phyloP scores from a whole-genome alignment of 2,113 vertebrate species.

The Raja brachyura region DNA sequence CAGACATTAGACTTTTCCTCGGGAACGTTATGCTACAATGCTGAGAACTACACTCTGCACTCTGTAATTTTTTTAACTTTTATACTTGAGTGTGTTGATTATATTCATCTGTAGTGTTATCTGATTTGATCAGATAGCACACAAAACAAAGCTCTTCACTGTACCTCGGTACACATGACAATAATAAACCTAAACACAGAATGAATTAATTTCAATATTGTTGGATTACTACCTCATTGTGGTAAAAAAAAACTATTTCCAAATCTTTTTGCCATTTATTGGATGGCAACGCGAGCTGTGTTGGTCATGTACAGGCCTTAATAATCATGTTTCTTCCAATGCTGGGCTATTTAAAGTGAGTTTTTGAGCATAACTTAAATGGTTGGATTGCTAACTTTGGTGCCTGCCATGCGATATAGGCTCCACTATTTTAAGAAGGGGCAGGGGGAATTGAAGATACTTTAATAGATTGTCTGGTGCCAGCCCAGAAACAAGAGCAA shows the following conservation, averaged over 20 bases:
- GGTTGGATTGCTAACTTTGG: slow-evolving; percentile 18
- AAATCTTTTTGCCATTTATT: background rate
- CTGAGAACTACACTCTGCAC: no score
- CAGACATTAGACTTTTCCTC: no score
- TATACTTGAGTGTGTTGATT: no score
- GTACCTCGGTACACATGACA: no score
- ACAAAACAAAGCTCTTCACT: no score
- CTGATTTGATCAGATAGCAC: no score
- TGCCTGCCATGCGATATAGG: background rate
- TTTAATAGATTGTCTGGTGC: slow-evolving; percentile 29
- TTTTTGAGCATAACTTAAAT: slow-evolving; percentile 11
- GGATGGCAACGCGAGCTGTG: background rate
- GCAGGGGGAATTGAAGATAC: background rate
- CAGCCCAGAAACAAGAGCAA: background rate
- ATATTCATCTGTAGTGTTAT: no score
- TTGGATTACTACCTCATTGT: background rate
- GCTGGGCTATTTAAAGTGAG: background rate
- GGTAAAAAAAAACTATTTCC: background rate
- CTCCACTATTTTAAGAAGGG: slow-evolving; percentile 8
- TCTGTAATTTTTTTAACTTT: no score
- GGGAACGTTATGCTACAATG: no score
- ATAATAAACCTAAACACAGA: background rate
- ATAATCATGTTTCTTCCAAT: background rate
- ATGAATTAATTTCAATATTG: background rate
- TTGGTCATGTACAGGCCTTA: background rate